Percentiles rank a stretch among this genome's conserved stretches.
These are phyloP conservation scores for Sturnira hondurensis DNA, from an alignment of 2,113 vertebrate species.

Conservation along the genomic window DNA sequence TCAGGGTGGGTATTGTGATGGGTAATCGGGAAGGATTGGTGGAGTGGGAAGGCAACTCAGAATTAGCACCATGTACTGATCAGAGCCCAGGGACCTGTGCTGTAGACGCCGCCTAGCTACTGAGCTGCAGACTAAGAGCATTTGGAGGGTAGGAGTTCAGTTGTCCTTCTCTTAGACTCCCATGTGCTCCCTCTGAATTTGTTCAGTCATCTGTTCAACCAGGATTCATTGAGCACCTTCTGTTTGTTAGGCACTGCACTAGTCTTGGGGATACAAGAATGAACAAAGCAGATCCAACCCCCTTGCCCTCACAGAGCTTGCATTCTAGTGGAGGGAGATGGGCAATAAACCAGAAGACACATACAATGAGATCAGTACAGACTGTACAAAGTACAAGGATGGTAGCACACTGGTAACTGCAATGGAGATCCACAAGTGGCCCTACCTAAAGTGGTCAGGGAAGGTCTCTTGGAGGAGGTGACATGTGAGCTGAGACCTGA, in stretches of 20 bases:
- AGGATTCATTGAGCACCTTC: slow-evolving; percentile 14
- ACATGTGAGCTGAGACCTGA: slow-evolving; percentile 54
- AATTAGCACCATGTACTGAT: not conserved
- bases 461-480: slow-evolving; percentile 49
- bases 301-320: slow-evolving; percentile 23
- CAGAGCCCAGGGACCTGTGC: not conserved
- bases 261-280: not conserved
- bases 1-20: slow-evolving; percentile 9
- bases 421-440: slow-evolving; percentile 14
- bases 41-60: not conserved
- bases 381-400: not conserved
- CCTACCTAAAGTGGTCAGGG: slow-evolving; percentile 37
- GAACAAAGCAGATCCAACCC: not conserved
- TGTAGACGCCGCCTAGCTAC: not conserved
- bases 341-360: not conserved
- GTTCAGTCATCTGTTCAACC: slow-evolving; percentile 36
- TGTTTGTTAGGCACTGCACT: not conserved
- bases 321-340: not conserved
- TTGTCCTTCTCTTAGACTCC: slow-evolving; percentile 5
- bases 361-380: not conserved
- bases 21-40: slow-evolving; percentile 22
- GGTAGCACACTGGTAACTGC: not conserved
- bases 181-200: not conserved
- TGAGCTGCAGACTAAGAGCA: slow-evolving; percentile 28
- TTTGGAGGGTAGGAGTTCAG: not conserved